Conservation (phyloP, 2,113 vertebrate species). For the Nipponia nippon region DNA sequence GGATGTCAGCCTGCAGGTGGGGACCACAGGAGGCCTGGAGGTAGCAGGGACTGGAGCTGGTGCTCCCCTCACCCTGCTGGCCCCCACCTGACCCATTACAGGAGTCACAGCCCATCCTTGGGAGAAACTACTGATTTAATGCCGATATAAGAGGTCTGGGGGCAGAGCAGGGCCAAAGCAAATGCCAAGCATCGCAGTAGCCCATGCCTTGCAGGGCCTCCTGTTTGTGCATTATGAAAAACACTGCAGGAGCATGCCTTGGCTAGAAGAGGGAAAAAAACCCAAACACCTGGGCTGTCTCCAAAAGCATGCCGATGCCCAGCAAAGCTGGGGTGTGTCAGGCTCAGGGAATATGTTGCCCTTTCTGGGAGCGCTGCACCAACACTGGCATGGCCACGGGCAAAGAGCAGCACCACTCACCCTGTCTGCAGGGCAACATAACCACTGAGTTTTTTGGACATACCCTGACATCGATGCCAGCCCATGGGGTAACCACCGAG, state of each 20-base stretch:
- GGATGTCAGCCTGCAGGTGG: not conserved
- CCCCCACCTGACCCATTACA: too few relatives aligned
- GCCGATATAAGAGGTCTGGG: not conserved
- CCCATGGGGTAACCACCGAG: fast-evolving
- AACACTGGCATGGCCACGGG: fast-evolving
- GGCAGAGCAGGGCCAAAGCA: not conserved
- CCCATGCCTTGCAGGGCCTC: not conserved
- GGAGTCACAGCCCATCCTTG: not conserved
- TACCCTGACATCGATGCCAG: fast-evolving
- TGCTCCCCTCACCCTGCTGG: not conserved
- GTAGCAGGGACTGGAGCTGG: not conserved
- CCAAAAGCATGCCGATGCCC: not conserved
- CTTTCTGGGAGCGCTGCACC: not conserved
- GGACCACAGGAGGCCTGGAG: not conserved
- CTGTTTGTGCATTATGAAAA: not conserved
- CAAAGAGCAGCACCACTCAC: not conserved
- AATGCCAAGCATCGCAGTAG: fast-evolving
- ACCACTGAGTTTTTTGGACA: not conserved
- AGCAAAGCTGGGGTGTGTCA: fast-evolving
- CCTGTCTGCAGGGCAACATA: not conserved
- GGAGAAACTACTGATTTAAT: not conserved
- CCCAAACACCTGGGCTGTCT: too few relatives aligned
- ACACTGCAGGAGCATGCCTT: fast-evolving
- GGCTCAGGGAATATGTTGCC: not conserved
- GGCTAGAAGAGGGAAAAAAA: not conserved